Base-by-base conservation (phyloP, 2,113 vertebrate genomes). In the Lontra canadensis region DNA sequence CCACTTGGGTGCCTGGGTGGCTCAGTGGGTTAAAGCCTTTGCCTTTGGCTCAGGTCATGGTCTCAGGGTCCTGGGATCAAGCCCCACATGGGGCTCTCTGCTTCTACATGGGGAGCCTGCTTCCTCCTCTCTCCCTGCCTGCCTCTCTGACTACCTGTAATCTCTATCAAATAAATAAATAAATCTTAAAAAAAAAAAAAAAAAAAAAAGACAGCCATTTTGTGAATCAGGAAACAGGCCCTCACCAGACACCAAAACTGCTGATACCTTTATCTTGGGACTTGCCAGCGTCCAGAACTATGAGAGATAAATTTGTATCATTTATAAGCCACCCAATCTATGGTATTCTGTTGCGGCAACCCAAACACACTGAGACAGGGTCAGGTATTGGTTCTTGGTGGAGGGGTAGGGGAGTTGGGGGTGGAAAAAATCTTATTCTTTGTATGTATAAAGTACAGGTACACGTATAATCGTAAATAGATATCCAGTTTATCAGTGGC, bases 391-490 rank as follows among this genome's bases (percentile, higher is more conserved):
- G 31, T 69, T 71, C 59, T 47, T 59, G 4, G 29, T 4, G 11
- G 82, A 44, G 29, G 59, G 15, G 6, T 4, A 1, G 2, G 34
- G 34, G 14, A 7, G 6, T 1, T 1, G 1, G 1, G 47, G 39
- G 39, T 20, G 6, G 55, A 39, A 69, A 96, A 74, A 84, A 29
- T n/a, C 11, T 90, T 78, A 52, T 25, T 82, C 12, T 74, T 87
- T 82, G 52, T 25, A 84, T 17, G 29, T 71, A 92, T 44, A 63
- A 88, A 92, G 36, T 25, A 76, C 29, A 52, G 67, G 73, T n/a
- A 90, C 1, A 82, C 25, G 18, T 23, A 93, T 3, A 79, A 55
- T n/a, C 4, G 26, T 67, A 49, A 76, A 69, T 4, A 71, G n/a
- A 31, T 34, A 86, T 13, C 29, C 9, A 69, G 3, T 31, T 73